Base-by-base conservation (phyloP, 2,113 vertebrate species). In the Festucalex cinctus region DNA sequence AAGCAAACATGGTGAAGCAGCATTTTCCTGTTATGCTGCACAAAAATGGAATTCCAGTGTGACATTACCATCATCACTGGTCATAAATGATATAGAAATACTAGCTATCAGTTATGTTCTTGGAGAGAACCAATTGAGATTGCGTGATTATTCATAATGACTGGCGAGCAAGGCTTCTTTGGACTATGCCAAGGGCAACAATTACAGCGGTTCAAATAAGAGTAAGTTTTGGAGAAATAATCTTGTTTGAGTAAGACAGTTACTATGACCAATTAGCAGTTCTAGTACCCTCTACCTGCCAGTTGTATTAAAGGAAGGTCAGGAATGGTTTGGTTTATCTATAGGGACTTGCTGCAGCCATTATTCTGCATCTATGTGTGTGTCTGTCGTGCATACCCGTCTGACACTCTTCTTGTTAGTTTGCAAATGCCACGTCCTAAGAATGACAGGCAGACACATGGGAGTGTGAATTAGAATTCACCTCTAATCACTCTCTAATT, bases 401-500 rank as follows among this genome's bases (percentile, higher is more conserved):
- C 65, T 66, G 69, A 69, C 74, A 81, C 61, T 69, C 73, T 49
- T 77, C 75, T 82, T 51, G 69, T 79, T 81, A 80, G 73, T 68
- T 82, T 82, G 82, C 70, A 81, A 81, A 80, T 76, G 75, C 67
- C 75, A 63, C 71, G 66, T 81, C 74, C 77, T 73, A 69, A 63
- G 74, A 71, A 76, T 83, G 78, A 84, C 84, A 87, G 82, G 81
- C 68, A 74, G 86, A 82, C 85, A 74, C 83, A 79, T 67, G 80
- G 81, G 85, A 79, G 64, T 75, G 75, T 86, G 80, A 84, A 88
- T 88, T 90, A 86, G 74, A 85, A 88, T 88, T 85, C 82, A 82
- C 83, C 79, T 88, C 71, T 88, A 85, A 87, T 86, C 77, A 83
- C 79, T 80, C 76, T 79, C 71, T 87, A 83, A 86, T 85, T 87